These are phyloP conservation scores for Arenaria interpres DNA, from an alignment of 2,113 vertebrate genomes.

Conservation along the genomic window DNA sequence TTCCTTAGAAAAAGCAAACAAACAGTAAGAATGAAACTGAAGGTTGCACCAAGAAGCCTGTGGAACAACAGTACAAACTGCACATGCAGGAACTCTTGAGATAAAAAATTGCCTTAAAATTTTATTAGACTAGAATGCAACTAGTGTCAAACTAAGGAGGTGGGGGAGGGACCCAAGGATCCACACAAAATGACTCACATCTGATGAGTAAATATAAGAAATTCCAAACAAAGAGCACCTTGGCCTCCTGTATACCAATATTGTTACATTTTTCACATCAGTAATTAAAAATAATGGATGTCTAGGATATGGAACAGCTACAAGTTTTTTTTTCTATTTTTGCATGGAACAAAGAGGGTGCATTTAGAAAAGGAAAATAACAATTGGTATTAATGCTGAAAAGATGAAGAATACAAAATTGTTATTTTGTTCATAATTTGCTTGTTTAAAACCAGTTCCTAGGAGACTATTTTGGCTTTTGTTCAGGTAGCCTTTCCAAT, in stretches of 20 bases:
- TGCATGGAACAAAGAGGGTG: neutral
- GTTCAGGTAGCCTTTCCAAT: neutral
- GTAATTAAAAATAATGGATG: neutral
- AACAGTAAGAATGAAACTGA: neutral
- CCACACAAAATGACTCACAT: neutral
- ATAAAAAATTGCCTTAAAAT: neutral
- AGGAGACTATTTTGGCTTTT: neutral
- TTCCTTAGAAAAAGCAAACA: slow-evolving; percentile 17
- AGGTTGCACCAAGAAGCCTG: neutral
- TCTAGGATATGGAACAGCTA: neutral
- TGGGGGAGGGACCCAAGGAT: neutral
- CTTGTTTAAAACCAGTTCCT: neutral
- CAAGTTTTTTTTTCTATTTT: neutral
- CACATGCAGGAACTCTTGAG: neutral
- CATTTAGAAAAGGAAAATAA: neutral
- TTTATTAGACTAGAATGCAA: neutral
- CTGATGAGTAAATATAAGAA: neutral
- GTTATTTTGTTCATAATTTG: neutral
- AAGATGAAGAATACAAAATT: neutral
- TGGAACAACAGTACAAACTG: neutral
- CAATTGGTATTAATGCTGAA: neutral
- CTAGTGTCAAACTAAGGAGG: neutral
- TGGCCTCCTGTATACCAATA: neutral
- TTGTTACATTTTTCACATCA: neutral
- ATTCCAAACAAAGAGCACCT: neutral